Base-by-base conservation (phyloP, 1,140 invertebrate species). In the Ips nitidus region DNA sequence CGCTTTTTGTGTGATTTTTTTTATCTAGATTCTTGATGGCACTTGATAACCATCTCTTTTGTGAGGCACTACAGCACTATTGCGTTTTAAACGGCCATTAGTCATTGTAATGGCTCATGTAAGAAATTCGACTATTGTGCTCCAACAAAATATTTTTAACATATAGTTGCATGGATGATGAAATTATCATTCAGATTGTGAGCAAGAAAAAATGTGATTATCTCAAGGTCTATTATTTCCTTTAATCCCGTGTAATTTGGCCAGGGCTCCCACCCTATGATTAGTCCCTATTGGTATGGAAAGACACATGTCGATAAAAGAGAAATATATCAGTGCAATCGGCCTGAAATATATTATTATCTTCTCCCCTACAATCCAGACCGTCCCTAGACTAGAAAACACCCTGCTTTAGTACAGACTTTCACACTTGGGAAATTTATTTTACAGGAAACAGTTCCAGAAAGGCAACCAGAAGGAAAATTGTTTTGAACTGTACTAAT, bases 201-300 rank as follows among this genome's bases (percentile, higher is more conserved):
- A 62, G 22, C 52, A 69, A 62, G 38, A 60, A 65, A 70, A 52
- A 70, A 61, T 65, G 7, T 56, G 40, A 70, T 70, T 60, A 71
- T 66, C 62, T 55, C 43, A 4, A 45, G 47, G 59, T 66, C 69
- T 71, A 71, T 71, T 66, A 71, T 71, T 71, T 71, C 69, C 56
- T 52, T 71, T 71, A 71, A 71, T 71, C 69, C 63, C 37, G 43
- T 70, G 69, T 71, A 71, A 71, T 71, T 71, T 71, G 69, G 69
- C 63, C 69, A 38, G 60, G 47, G 22, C 22, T 50, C 69, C 69
- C 57, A 61, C 41, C 60, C 62, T 2, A 50, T 61, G 43, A 66
- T 66, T 71, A 66, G 63, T 66, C 63, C 69, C 69, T 38, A 71
- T 71, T 71, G 69, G 69, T 58, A 71, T 66, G 69, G 69, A 66